A percentile compares a stretch with the other conserved stretches of the same genome.
phyloP scores from a whole-genome alignment of 2,113 vertebrate genomes.

The Protobothrops flavoviridis region DNA sequence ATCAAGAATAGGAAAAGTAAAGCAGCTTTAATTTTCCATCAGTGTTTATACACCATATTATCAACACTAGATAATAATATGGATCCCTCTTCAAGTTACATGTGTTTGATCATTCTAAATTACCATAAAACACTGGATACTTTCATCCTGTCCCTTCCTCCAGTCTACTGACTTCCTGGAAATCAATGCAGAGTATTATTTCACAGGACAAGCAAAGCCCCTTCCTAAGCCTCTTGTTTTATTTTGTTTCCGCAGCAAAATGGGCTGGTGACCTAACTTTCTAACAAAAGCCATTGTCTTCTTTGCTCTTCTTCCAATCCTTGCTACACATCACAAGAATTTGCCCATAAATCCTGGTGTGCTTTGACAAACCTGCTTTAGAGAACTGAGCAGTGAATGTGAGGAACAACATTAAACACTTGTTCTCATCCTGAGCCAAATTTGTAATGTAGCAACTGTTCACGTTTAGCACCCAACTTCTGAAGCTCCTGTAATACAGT shows the following conservation, averaged over 20 bases:
- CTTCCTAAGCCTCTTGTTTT: constrained; percentile 30
- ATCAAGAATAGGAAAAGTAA: not conserved
- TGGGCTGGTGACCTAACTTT: constrained; percentile 38
- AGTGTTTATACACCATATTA: not conserved
- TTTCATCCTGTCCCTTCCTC: not conserved
- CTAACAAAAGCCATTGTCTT: constrained; percentile 47
- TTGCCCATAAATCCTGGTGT: constrained; percentile 62
- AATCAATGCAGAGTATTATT: constrained; percentile 7
- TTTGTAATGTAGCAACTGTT: constrained; percentile 61
- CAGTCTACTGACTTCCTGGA: not conserved
- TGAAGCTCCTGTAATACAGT: constrained; percentile 72
- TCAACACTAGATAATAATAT: not conserved
- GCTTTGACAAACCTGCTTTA: constrained; percentile 65
- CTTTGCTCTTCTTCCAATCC: constrained; percentile 63
- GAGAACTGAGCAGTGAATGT: constrained; percentile 63
- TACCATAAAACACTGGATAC: not conserved
- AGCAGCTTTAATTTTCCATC: not conserved
- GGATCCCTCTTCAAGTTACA: not conserved
- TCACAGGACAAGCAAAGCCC: not conserved
- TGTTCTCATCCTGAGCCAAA: constrained; percentile 72
- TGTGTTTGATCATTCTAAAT: not conserved
- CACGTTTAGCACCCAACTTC: constrained; percentile 67
- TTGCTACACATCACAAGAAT: constrained; percentile 4
- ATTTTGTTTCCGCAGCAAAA: constrained; percentile 27
- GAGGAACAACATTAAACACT: constrained; percentile 63